A percentile compares a stretch with the other conserved stretches of the same genome.
Conservation (phyloP, 2,797 vertebrate species). For the Ara ararauna region DNA sequence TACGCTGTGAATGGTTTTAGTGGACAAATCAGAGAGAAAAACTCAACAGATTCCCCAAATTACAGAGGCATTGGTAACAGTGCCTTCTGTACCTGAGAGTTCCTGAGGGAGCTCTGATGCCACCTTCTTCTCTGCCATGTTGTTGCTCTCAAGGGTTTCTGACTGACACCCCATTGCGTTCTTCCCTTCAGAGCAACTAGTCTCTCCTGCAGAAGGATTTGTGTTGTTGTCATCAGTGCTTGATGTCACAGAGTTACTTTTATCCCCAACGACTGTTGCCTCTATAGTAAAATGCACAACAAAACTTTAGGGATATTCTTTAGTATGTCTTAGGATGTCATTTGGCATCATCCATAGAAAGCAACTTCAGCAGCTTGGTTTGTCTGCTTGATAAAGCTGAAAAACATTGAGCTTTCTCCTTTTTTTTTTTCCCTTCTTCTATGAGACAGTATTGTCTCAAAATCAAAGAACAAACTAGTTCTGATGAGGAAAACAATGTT, state of each 20-base stretch:
- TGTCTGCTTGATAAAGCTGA: background rate
- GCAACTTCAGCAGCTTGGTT: conserved; percentile 3
- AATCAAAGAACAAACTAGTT: conserved; percentile 1
- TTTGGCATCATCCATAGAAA: conserved; percentile 42
- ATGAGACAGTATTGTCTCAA: background rate
- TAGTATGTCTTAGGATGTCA: conserved; percentile 51
- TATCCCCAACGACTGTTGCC: conserved; percentile 83
- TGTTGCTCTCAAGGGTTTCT: conserved; percentile 76
- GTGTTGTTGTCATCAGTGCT: conserved; percentile 79
- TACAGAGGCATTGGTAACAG: conserved; percentile 76
- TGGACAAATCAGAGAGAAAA: conserved; percentile 68
- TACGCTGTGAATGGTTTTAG: conserved; percentile 51
- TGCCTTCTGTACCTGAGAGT: conserved; percentile 86
- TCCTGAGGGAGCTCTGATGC: conserved; percentile 81
- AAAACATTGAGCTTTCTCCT: background rate
- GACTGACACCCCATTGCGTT: conserved; percentile 75
- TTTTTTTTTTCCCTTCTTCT: background rate
- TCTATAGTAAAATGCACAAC: conserved; percentile 82
- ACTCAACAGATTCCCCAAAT: conserved; percentile 70
- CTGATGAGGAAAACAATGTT: background rate
- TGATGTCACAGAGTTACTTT: conserved; percentile 80
- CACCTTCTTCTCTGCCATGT: conserved; percentile 81
- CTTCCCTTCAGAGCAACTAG: conserved; percentile 78
- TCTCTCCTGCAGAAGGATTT: conserved; percentile 74
- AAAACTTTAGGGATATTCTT: conserved; percentile 79